These are phyloP conservation scores for Diplodus sargus DNA, from an alignment of 2,797 vertebrate genomes.

Conservation along the genomic window DNA sequence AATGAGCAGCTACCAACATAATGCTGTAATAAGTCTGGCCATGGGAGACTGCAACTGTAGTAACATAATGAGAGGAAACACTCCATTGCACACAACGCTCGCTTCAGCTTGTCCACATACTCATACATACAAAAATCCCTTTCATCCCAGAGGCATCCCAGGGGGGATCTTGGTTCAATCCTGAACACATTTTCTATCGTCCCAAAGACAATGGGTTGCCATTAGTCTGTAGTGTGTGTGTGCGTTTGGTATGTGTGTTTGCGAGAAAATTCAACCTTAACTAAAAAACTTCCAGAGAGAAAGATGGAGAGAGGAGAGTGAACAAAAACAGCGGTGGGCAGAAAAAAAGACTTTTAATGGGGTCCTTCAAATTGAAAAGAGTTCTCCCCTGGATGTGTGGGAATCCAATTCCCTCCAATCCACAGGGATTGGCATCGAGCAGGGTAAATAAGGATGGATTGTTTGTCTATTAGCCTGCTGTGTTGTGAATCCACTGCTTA, in stretches of 20 bases:
- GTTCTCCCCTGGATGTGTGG: slow-evolving; percentile 77
- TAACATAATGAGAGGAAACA: no score
- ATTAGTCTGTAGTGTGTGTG: no score
- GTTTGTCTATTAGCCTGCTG: slow-evolving; percentile 81
- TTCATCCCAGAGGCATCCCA: no score
- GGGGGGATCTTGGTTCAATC: no score
- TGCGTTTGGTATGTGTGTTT: slow-evolving; percentile 2
- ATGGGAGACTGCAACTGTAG: no score
- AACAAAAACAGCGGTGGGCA: slow-evolving; percentile 44
- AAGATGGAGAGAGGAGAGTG: slow-evolving; percentile 43
- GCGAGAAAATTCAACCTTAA: slow-evolving; percentile 1
- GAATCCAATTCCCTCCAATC: slow-evolving; percentile 82
- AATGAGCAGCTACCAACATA: no score
- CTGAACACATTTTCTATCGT: no score
- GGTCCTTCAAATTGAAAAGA: slow-evolving; percentile 80
- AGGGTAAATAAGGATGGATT: slow-evolving; percentile 85
- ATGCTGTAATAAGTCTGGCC: no score
- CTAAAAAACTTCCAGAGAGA: slow-evolving; percentile 41
- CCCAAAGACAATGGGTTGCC: no score
- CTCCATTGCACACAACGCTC: no score
- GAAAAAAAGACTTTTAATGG: slow-evolving; percentile 75
- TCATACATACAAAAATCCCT: no score
- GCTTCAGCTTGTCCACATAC: no score
- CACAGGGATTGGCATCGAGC: slow-evolving; percentile 79
- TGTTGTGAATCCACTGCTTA: slow-evolving; percentile 74